Evolutionary conservation across 1,140 invertebrate genomes (phyloP), one percentile per base, ranked within the genome.

Genomic region (Drosophila auraria): DNA sequence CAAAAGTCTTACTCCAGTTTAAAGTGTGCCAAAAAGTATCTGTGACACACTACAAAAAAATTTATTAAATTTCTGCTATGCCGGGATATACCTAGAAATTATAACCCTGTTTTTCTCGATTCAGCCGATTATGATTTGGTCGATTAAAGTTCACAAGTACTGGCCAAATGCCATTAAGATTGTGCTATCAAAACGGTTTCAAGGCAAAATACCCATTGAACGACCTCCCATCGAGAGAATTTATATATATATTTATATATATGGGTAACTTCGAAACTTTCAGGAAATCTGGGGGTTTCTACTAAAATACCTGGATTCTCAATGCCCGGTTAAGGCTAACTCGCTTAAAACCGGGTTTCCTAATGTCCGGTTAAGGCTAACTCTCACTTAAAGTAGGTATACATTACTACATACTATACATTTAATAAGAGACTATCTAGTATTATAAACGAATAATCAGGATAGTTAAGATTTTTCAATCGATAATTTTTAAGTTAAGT

Each of bases 141-240:
- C 30, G 57, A 73, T 61, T 73, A 73, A 33, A 20, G 51, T 59
- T n/a, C 53, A 60, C 70, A 54, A 60, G 54, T 72, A 61, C 33
- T 42, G 38, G 36, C 7, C 14, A 42, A 71, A 72, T 71, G 36
- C 27, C 56, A 73, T 71, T 61, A 33, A 38, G 71, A 74, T 74
- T 44, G 11, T 61, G 56, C 38, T 74, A 74, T 74, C 69, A 73
- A 50, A 44, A 14, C 20, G n/a, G 11, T 27, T 60, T 60, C 53
- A 27, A 68, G 44, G 36, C 5, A 23, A 68, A 61, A 40, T 33
- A 45, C 23, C 33, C 23, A 42, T 5, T 17, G 9, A 72, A 72
- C 30, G 30, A 60, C 38, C 66, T 17, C 63, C 47, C 15, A 44
- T 44, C n/a, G 27, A 27, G 68, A 54, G 73, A 45, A 33, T 58